Percentiles rank a stretch among this genome's conserved stretches.
These are phyloP conservation scores for Kryptolebias ocellatus DNA, from an alignment of 2,797 vertebrate species.

Conservation along the genomic window DNA sequence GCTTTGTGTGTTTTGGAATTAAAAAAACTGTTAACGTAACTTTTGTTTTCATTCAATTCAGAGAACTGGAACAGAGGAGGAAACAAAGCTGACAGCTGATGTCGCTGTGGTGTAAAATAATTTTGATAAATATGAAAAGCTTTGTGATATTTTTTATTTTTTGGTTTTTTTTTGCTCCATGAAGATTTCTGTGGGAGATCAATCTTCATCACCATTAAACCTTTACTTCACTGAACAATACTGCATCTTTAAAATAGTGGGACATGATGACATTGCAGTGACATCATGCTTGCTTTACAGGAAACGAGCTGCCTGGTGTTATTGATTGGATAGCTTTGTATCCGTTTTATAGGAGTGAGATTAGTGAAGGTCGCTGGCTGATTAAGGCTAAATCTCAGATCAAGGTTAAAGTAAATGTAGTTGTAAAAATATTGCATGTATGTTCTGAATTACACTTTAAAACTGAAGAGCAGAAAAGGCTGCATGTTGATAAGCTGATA, in stretches of 20 bases:
- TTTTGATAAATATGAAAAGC: too few relatives aligned
- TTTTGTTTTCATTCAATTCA: too few relatives aligned
- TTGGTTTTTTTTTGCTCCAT: constrained; percentile 41
- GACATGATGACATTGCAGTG: constrained; percentile 72
- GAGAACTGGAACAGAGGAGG: too few relatives aligned
- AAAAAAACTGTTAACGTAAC: too few relatives aligned
- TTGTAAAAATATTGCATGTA: constrained; percentile 44
- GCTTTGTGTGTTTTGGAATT: too few relatives aligned
- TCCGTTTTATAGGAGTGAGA: constrained; percentile 21
- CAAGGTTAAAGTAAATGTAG: constrained; percentile 5
- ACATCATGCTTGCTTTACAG: constrained; percentile 75
- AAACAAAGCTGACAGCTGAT: too few relatives aligned
- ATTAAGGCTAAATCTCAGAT: constrained; percentile 28
- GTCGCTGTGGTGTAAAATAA: too few relatives aligned
- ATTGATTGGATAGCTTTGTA: constrained; percentile 54
- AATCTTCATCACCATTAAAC: constrained; percentile 77
- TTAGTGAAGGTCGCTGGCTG: constrained; percentile 14
- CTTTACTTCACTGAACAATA: constrained; percentile 78
- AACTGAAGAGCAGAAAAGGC: constrained; percentile 19
- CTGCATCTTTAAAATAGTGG: constrained; percentile 90
- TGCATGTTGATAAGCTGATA: constrained; percentile 48
- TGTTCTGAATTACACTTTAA: constrained; percentile 24
- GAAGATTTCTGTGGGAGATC: constrained; percentile 78
- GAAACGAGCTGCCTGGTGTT: constrained; percentile 70
- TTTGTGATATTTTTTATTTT: neutral